phyloP scores from a whole-genome alignment of 64 coral and sea anemone species.

The Dendrophyllia cribrosa region DNA sequence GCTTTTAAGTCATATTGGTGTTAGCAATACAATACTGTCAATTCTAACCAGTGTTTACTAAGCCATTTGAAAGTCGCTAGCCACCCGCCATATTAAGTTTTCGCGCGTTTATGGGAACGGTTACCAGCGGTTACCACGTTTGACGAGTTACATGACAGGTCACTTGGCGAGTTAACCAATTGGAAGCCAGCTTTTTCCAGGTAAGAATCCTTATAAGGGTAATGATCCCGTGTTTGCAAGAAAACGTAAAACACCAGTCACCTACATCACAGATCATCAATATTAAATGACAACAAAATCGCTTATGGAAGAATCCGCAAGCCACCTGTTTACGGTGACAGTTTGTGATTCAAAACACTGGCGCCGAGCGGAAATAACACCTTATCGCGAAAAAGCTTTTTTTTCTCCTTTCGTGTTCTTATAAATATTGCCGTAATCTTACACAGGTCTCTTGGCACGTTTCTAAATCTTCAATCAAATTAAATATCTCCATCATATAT shows the following conservation, averaged over 20 bases:
- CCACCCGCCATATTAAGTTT: conserved; percentile 2
- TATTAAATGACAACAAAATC: conserved; percentile 43
- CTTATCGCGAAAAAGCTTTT: background rate
- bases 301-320: conserved; percentile 22
- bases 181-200: background rate
- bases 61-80: conserved; percentile 22
- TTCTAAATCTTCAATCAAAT: background rate
- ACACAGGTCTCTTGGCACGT: background rate
- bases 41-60: background rate
- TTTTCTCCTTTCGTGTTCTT: background rate
- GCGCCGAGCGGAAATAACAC: background rate
- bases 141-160: background rate
- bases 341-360: background rate
- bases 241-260: conserved; percentile 16
- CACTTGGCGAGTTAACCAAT: background rate
- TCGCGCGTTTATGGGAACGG: background rate
- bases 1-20: no score
- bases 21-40: background rate
- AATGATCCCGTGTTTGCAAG: background rate
- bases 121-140: no score
- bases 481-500: background rate
- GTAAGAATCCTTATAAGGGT: background rate
- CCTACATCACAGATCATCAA: conserved; percentile 2
- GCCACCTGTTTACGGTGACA: background rate
- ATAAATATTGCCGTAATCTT: background rate